Evolutionary conservation across 2,797 vertebrate species (phyloP).

Genomic region (Xyrichtys novacula): DNA sequence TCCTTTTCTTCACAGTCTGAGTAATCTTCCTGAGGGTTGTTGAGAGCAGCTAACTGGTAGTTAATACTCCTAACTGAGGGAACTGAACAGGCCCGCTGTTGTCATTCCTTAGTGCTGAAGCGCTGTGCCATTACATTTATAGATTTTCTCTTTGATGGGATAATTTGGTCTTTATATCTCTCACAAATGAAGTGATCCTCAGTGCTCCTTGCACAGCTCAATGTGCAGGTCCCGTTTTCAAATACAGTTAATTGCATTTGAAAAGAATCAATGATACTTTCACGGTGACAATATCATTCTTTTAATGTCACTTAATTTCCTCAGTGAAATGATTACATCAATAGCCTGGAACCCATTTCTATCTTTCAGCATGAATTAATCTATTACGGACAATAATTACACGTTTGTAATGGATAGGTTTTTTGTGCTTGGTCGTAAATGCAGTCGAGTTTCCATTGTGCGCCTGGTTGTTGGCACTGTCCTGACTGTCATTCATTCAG

Average conservation of each 20-base stretch:
- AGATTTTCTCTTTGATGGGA: constrained; percentile 86
- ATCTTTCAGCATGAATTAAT: constrained; percentile 82
- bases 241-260: constrained; percentile 83
- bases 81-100: constrained; percentile 75
- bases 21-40: constrained; percentile 42
- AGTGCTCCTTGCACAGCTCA: constrained; percentile 68
- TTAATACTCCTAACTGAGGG: constrained; percentile 69
- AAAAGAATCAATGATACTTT: constrained; percentile 84
- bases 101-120: constrained; percentile 75
- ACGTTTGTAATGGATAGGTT: constrained; percentile 76
- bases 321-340: constrained; percentile 80
- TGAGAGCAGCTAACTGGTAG: constrained; percentile 46
- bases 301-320: constrained; percentile 83
- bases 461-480: constrained; percentile 62
- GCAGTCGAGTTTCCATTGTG: constrained; percentile 64
- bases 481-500: constrained; percentile 76
- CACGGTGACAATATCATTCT: constrained; percentile 79
- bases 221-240: constrained; percentile 75
- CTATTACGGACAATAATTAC: constrained; percentile 82
- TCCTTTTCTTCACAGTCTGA: constrained; percentile 37
- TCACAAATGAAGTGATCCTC: constrained; percentile 83
- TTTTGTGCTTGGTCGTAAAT: constrained; percentile 64
- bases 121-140: constrained; percentile 83
- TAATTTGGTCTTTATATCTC: constrained; percentile 86
- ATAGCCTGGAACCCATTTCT: constrained; percentile 79